phyloP scores from a whole-genome alignment of 2,797 vertebrate genomes.

The Kryptolebias ocellatus region DNA sequence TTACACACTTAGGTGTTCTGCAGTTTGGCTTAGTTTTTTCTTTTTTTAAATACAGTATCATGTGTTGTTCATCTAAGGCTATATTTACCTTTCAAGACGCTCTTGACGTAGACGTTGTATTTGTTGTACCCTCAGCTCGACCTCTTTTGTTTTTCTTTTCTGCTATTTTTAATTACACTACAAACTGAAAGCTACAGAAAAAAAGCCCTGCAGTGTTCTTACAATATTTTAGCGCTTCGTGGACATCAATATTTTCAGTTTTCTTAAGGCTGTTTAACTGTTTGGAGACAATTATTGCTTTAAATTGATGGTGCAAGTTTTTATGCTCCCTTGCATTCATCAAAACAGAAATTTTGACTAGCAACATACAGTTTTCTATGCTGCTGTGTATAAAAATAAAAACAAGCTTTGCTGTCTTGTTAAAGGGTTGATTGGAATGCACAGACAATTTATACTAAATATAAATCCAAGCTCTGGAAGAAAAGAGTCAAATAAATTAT shows the following conservation, averaged over 20 bases:
- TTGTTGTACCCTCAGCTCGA: background rate
- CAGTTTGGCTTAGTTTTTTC: too few species aligned
- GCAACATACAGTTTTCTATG: background rate
- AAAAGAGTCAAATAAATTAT: background rate
- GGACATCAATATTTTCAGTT: background rate
- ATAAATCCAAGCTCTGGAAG: background rate
- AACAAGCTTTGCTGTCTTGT: conserved; percentile 13
- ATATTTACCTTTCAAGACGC: too few species aligned
- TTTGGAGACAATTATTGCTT: background rate
- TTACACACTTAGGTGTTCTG: too few species aligned
- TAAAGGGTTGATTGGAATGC: conserved; percentile 8
- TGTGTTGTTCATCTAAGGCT: too few species aligned
- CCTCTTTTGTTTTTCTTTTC: background rate
- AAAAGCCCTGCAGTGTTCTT: background rate
- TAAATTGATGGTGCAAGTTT: background rate
- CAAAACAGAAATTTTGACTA: too few species aligned
- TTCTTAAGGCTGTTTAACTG: background rate
- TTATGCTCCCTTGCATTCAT: background rate
- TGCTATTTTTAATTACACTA: background rate
- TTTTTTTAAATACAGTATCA: too few species aligned
- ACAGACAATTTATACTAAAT: conserved; percentile 15
- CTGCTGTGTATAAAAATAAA: background rate
- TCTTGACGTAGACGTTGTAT: too few species aligned
- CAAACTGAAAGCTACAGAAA: background rate
- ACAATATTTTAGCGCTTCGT: background rate